A percentile compares a stretch with the other conserved stretches of the same genome.
phyloP scores from a whole-genome alignment of 2,888 invertebrate genomes.

The Xestia c-nigrum region DNA sequence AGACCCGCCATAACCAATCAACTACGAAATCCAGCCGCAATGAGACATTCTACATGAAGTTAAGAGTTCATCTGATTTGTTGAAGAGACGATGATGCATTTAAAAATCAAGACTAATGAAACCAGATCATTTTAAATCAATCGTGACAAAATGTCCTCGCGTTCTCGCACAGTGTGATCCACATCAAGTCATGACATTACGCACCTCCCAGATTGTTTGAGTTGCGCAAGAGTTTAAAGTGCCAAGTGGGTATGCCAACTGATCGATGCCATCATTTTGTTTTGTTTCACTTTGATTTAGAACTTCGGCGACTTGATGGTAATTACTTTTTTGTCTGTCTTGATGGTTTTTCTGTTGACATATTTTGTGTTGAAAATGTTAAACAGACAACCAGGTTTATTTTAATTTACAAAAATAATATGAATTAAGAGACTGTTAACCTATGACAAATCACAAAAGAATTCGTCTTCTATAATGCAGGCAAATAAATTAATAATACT shows the following conservation, averaged over 20 bases:
- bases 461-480: slow-evolving; percentile 1
- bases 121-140: neutral
- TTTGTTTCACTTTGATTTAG: slow-evolving; percentile 54
- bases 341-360: no score
- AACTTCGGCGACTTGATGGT: slow-evolving; percentile 9
- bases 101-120: neutral
- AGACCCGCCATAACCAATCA: neutral
- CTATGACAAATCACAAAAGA: slow-evolving; percentile 33
- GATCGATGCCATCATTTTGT: slow-evolving; percentile 56
- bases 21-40: neutral
- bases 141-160: neutral
- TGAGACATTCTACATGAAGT: neutral
- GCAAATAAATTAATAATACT: neutral
- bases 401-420: neutral
- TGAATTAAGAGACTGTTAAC: neutral
- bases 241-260: slow-evolving; percentile 61
- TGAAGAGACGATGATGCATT: neutral
- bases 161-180: slow-evolving; percentile 14
- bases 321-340: no score
- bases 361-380: neutral
- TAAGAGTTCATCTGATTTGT: neutral
- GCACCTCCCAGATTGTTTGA: slow-evolving; percentile 52
- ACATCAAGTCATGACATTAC: slow-evolving; percentile 51
- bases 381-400: neutral
- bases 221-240: slow-evolving; percentile 63